Conservation (phyloP, 2,797 vertebrate species). For the Prionace glauca region DNA sequence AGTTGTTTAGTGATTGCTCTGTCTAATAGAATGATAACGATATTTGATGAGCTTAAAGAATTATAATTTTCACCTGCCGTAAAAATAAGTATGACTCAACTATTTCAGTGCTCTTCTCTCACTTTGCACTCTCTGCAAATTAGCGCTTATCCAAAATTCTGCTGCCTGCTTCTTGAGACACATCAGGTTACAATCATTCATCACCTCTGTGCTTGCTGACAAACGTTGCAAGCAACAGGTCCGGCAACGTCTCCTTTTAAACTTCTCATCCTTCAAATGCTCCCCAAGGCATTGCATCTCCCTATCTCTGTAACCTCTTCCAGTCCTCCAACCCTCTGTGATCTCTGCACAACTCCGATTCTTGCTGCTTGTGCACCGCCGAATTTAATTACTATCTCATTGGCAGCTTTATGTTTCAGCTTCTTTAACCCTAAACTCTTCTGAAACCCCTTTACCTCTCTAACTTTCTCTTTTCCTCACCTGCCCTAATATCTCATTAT, state of each 20-base stretch:
- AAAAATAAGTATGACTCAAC: no score
- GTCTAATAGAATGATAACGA: not conserved
- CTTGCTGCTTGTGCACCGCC: no score
- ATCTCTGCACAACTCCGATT: not conserved
- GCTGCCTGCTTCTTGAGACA: no score
- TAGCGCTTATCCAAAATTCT: no score
- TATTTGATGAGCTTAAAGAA: not conserved
- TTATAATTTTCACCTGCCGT: not conserved
- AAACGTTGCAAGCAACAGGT: not conserved
- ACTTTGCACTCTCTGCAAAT: no score
- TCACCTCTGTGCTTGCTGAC: not conserved
- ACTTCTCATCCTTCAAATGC: not conserved
- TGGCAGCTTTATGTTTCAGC: not conserved
- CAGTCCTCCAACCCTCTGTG: not conserved
- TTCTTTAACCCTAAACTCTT: not conserved
- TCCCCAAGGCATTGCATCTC: not conserved
- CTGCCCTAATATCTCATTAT: not conserved
- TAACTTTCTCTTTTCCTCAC: not conserved
- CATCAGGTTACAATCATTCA: no score
- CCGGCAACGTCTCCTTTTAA: not conserved
- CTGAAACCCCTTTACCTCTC: not conserved
- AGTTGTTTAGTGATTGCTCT: not conserved
- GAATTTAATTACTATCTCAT: not conserved
- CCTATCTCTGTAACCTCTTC: not conserved
- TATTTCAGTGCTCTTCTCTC: no score